These are phyloP conservation scores for Syngnathus floridae DNA, from an alignment of 2,113 vertebrate species.

Conservation along the genomic window DNA sequence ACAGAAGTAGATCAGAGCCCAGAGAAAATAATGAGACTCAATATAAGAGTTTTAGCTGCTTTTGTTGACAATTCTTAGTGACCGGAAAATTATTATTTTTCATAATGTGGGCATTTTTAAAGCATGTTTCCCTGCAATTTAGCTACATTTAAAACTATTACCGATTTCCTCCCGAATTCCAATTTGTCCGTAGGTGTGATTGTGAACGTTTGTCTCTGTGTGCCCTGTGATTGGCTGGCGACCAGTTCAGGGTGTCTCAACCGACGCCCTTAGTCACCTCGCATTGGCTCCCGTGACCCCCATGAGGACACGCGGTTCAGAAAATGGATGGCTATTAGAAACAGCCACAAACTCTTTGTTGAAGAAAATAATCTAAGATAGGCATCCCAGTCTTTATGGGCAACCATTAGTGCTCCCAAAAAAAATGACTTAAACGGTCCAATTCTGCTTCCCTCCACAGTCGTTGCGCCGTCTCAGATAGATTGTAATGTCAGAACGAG, in stretches of 20 bases:
- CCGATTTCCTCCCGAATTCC: too few relatives aligned
- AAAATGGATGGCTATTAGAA: neutral
- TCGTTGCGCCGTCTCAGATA: constrained; percentile 20
- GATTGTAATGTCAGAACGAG: constrained; percentile 50
- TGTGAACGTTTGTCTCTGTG: too few relatives aligned
- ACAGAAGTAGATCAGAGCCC: neutral
- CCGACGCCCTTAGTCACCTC: too few relatives aligned
- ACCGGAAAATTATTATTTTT: too few relatives aligned
- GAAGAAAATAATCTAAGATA: neutral
- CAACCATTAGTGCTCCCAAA: neutral
- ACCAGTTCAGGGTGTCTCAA: too few relatives aligned
- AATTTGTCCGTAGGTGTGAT: too few relatives aligned
- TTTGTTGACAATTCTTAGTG: too few relatives aligned
- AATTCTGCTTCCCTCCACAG: constrained; percentile 17
- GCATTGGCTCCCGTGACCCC: too few relatives aligned
- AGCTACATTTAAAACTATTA: too few relatives aligned
- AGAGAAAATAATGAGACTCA: neutral
- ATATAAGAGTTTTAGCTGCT: neutral
- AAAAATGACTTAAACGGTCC: neutral
- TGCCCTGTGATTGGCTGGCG: too few relatives aligned
- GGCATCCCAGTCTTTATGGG: neutral
- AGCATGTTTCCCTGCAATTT: too few relatives aligned
- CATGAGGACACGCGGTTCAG: neutral
- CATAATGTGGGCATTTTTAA: too few relatives aligned
- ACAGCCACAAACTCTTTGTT: neutral